phyloP scores from a whole-genome alignment of 2,797 vertebrate species.

The Dromococcyx pavoninus region DNA sequence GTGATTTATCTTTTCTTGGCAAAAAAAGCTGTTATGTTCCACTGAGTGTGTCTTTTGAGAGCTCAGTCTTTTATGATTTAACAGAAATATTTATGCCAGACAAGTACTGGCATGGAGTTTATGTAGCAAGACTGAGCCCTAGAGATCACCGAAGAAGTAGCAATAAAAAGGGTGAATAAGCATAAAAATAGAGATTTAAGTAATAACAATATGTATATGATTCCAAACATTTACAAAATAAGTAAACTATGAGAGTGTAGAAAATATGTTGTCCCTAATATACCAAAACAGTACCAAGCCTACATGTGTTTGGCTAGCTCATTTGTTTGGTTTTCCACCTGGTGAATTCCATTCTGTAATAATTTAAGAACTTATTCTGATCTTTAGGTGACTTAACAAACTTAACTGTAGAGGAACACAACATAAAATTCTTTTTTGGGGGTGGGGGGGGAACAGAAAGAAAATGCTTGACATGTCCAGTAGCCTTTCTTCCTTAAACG shows the following conservation, averaged over 20 bases:
- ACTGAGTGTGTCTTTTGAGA: not conserved
- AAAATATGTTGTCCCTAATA: not conserved
- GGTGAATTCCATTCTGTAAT: not conserved
- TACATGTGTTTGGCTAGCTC: not conserved
- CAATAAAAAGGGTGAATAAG: not conserved
- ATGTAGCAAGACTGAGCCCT: not conserved
- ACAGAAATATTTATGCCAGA: not conserved
- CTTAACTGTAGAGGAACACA: not conserved
- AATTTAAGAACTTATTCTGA: not conserved
- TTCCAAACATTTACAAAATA: not conserved
- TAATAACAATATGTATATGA: not conserved
- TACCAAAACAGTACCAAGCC: not conserved
- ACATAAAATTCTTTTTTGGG: not conserved
- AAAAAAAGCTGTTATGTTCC: not conserved
- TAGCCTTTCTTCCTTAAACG: not conserved
- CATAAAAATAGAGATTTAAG: not conserved
- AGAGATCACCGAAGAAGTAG: not conserved
- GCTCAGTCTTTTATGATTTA: not conserved
- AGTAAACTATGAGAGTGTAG: not conserved
- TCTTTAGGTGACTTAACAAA: not conserved
- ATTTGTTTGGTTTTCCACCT: not conserved
- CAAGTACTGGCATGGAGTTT: accelerated
- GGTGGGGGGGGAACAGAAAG: accelerated
- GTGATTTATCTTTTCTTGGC: not conserved
- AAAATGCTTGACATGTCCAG: not conserved